A percentile compares a stretch with the other conserved stretches of the same genome.
These are phyloP conservation scores for Tinea trinotella DNA, from an alignment of 2,888 invertebrate genomes.

Conservation along the genomic window DNA sequence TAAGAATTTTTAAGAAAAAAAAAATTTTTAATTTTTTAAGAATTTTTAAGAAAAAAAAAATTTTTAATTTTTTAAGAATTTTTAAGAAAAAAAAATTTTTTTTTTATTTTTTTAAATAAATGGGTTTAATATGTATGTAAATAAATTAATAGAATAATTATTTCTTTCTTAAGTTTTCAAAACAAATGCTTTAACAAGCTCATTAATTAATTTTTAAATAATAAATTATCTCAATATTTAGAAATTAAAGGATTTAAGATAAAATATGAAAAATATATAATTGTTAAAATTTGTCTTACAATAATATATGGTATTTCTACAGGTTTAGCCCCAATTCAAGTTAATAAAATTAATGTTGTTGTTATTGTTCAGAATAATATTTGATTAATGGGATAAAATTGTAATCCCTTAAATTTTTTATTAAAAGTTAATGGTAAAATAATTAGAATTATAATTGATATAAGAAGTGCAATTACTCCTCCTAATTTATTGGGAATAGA, in stretches of 20 bases:
- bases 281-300: slow-evolving; percentile 73
- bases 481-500: slow-evolving; percentile 86
- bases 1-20: too few species aligned
- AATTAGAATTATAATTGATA: slow-evolving; percentile 78
- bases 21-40: too few species aligned
- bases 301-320: slow-evolving; percentile 78
- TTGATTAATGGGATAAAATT: slow-evolving; percentile 76
- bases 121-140: slow-evolving; percentile 29
- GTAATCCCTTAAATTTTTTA: slow-evolving; percentile 71
- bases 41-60: too few species aligned
- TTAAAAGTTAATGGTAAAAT: slow-evolving; percentile 71
- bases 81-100: too few species aligned
- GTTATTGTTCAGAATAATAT: slow-evolving; percentile 73
- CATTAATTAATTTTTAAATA: slow-evolving; percentile 68
- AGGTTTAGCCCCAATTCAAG: slow-evolving; percentile 80
- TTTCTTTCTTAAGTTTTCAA: slow-evolving; percentile 80
- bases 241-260: slow-evolving; percentile 62
- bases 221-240: slow-evolving; percentile 72
- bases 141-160: slow-evolving; percentile 72
- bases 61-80: too few species aligned
- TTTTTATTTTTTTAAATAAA: too few species aligned
- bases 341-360: slow-evolving; percentile 72
- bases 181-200: slow-evolving; percentile 78
- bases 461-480: slow-evolving; percentile 77
- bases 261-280: slow-evolving; percentile 73